Conservation (phyloP, 2,797 vertebrate genomes). For the Telmatherina bonti region DNA sequence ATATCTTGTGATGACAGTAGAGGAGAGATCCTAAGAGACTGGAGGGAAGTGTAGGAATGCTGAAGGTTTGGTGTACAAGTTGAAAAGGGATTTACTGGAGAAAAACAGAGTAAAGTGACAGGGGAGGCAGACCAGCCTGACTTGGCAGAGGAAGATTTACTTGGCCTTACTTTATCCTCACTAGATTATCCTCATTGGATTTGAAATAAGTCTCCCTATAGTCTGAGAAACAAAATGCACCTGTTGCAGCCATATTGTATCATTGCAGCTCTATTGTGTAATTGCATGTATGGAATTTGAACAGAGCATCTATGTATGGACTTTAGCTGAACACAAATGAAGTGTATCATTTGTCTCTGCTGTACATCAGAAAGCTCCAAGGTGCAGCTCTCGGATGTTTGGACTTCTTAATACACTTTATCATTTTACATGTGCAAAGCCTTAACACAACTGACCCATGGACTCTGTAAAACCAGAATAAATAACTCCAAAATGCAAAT, state of each 20-base stretch:
- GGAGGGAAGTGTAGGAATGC: conserved; percentile 21
- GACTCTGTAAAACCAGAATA: conserved; percentile 43
- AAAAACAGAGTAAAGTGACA: conserved; percentile 39
- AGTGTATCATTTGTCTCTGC: neutral
- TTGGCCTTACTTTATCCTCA: conserved; percentile 58
- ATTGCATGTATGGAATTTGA: neutral
- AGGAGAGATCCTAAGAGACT: conserved; percentile 54
- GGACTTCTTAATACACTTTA: conserved; percentile 17
- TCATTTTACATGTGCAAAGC: conserved; percentile 29
- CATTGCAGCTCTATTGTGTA: conserved; percentile 31
- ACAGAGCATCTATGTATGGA: neutral
- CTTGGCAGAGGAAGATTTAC: conserved; percentile 57
- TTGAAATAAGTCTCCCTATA: conserved; percentile 61
- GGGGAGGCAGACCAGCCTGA: conserved; percentile 39
- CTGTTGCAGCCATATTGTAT: conserved; percentile 50
- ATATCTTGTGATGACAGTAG: conserved; percentile 69
- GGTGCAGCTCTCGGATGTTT: conserved; percentile 8
- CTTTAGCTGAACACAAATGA: conserved; percentile 1
- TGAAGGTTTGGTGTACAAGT: conserved; percentile 22
- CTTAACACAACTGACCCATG: conserved; percentile 43
- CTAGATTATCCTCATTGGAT: conserved; percentile 73
- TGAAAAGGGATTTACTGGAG: conserved; percentile 49
- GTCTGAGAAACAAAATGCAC: conserved; percentile 53
- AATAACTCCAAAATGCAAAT: conserved; percentile 61
- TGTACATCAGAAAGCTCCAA: neutral